Conservation (phyloP, 2,113 vertebrate genomes). For the Sturnus vulgaris region DNA sequence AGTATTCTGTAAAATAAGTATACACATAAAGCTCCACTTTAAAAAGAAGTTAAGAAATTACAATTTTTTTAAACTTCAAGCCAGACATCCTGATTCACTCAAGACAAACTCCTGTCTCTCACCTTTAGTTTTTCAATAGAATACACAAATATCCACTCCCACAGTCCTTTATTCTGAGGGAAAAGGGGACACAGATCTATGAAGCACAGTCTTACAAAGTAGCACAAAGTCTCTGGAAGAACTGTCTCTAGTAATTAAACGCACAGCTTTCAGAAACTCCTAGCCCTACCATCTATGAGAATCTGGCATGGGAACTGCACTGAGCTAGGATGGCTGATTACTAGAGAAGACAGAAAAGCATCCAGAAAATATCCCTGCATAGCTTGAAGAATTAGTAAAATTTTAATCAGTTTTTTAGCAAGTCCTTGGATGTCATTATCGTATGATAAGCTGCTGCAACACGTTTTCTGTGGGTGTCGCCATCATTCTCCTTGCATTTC, state of each 20-base stretch:
- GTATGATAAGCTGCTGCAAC: neutral
- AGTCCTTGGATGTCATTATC: neutral
- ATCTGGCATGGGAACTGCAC: neutral
- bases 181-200: neutral
- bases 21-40: rapidly evolving
- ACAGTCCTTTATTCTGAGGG: neutral
- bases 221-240: neutral
- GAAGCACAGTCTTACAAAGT: neutral
- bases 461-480: rapidly evolving
- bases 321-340: neutral
- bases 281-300: neutral
- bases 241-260: neutral
- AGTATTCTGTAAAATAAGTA: neutral
- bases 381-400: neutral
- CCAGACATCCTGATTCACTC: neutral
- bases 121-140: neutral
- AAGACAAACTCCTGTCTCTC: neutral
- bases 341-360: neutral
- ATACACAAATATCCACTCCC: neutral
- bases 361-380: neutral
- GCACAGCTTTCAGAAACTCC: neutral
- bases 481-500: neutral
- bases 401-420: neutral
- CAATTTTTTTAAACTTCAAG: neutral
- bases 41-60: neutral